These are phyloP conservation scores for crab-eating macaque (Macaca fascicularis) DNA, from an alignment of 2,113 vertebrate species.

Conservation along the genomic window T2T-MFA8v1.1 NC_088395.1:95308501-95309000, in stretches of 20 bases:
- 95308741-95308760: slow-evolving; percentile 29
- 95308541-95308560: slow-evolving; percentile 38
- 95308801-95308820: not conserved
- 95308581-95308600: slow-evolving; percentile 65
- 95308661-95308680: slow-evolving; percentile 57
- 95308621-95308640: slow-evolving; percentile 66
- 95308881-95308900: not conserved
- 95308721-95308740: not conserved
- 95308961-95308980: not conserved
- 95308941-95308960: not conserved
- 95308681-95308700: slow-evolving; percentile 14
- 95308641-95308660: slow-evolving; percentile 54
- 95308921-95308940: not conserved
- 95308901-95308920: not conserved
- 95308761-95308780: not conserved
- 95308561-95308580: slow-evolving; percentile 45
- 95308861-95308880: not conserved
- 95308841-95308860: not conserved
- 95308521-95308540: not conserved
- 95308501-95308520: not conserved
- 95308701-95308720: slow-evolving; percentile 48
- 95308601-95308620: slow-evolving; percentile 68
- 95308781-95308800: not conserved
- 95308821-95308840: not conserved
- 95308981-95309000: not conserved